These are phyloP conservation scores for Synodontis membranacea DNA, from an alignment of 2,113 vertebrate genomes.

Conservation along the genomic window DNA sequence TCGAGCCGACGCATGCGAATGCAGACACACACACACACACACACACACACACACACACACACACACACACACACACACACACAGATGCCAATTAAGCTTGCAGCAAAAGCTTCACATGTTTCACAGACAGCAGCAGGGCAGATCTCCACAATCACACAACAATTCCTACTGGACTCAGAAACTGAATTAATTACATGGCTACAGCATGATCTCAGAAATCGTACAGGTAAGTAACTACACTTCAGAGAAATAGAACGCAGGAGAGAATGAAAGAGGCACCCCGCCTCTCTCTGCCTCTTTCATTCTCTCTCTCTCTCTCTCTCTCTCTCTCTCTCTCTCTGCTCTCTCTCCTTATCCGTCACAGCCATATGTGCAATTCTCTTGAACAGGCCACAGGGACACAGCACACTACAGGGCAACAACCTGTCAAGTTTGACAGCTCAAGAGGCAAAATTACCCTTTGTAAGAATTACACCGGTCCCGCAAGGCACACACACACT, in stretches of 20 bases:
- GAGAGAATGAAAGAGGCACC: background rate
- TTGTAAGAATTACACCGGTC: slow-evolving; percentile 12
- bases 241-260: background rate
- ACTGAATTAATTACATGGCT: background rate
- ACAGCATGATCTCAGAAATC: slow-evolving; percentile 20
- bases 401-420: slow-evolving; percentile 34
- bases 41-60: slow-evolving; percentile 12
- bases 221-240: slow-evolving; percentile 47
- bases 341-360: slow-evolving; percentile 23
- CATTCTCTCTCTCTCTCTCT: slow-evolving; percentile 18
- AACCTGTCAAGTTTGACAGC: slow-evolving; percentile 47
- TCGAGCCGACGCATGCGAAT: background rate
- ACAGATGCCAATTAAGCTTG: slow-evolving; percentile 36
- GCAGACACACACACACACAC: slow-evolving; percentile 16
- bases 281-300: background rate
- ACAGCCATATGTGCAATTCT: slow-evolving; percentile 30
- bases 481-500: background rate
- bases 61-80: background rate
- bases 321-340: slow-evolving; percentile 19
- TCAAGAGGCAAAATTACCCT: slow-evolving; percentile 16
- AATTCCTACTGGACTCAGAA: background rate
- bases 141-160: slow-evolving; percentile 3
- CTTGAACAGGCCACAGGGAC: slow-evolving; percentile 28
- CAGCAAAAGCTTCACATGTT: slow-evolving; percentile 39
- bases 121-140: slow-evolving; percentile 24